Evolutionary conservation across 2,888 invertebrate species (phyloP).

Genomic region (Acleris sparsana): DNA sequence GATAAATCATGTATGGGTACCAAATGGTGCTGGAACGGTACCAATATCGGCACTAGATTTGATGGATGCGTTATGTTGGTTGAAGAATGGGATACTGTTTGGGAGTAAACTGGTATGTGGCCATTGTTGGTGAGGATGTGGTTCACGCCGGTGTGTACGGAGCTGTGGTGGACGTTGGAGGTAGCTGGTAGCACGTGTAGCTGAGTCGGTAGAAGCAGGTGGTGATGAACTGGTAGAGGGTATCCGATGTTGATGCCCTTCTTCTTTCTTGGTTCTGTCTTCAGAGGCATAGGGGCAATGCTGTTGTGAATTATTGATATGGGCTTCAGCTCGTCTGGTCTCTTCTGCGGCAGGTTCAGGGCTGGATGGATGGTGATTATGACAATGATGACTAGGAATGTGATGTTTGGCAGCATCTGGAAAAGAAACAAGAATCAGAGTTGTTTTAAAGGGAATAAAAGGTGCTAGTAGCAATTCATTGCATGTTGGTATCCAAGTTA

Average conservation of each 20-base stretch:
- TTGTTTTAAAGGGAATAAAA: no score
- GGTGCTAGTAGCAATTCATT: no score
- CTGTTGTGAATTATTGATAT: not conserved
- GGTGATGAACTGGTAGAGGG: constrained; percentile 54
- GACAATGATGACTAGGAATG: constrained; percentile 30
- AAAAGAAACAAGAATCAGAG: constrained; percentile 2
- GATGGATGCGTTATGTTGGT: constrained; percentile 56
- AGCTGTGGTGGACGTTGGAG: constrained; percentile 54
- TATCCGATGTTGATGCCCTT: constrained; percentile 46
- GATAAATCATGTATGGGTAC: constrained; percentile 67
- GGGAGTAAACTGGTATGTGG: constrained; percentile 54
- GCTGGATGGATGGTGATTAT: constrained; percentile 23
- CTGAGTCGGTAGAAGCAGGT: constrained; percentile 53
- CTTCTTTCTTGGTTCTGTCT: constrained; percentile 30
- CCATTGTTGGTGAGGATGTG: constrained; percentile 51
- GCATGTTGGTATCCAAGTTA: no score
- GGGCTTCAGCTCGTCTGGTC: constrained; percentile 3
- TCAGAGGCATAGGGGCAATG: not conserved
- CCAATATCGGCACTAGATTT: constrained; percentile 56
- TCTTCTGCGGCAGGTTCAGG: constrained; percentile 26
- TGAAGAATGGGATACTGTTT: constrained; percentile 52
- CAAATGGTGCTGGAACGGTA: constrained; percentile 52
- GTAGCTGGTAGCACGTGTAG: constrained; percentile 67
- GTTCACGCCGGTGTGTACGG: constrained; percentile 49
- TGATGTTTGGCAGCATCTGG: constrained; percentile 34